Base-by-base conservation (phyloP, 2,113 vertebrate species). In the Thryonomys swinderianus region DNA sequence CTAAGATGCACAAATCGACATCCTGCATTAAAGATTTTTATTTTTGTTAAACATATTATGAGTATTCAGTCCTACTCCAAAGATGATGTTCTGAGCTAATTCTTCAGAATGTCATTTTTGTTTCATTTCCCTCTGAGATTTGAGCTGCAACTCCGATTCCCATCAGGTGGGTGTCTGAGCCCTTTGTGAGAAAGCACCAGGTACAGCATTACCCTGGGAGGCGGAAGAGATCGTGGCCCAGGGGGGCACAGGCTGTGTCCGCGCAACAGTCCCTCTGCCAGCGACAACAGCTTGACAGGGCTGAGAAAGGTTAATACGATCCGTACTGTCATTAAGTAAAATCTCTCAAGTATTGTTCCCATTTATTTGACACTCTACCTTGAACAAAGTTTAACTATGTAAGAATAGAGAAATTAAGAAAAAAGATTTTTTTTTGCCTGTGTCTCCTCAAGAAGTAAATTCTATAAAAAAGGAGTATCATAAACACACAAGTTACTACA, bases 271-370 rank as follows among this genome's bases (percentile, higher is more conserved):
- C 81, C 13, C 87, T 92, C n/a, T 92, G 71, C 34, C 85, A 48
- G 55, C 92, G 85, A 90, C 86, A 85, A 82, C 53, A 64, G 53
- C 61, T 90, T 62, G 88, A 85, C 18, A n/a, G 64, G 27, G 66
- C 78, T 95, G 90, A 66, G 48, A 92, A 90, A 88, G 71, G 78
- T 64, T 92, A 90, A 90, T 40, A 48, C 51, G 48, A 94, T 95
- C 57, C 37, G 8, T 30, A 80, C 73, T 69, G 69, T 10, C 67
- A 53, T 61, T 55, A 90, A 88, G 76, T 59, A 57, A 91, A 76
- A 42, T 81, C 92, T 79, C 94, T 83, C 67, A 90, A 96, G 85
- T 76, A 83, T 53, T 89, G 57, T 88, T 90, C 87, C 34, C 51
- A 81, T 78, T 83, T 18, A 84, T 83, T 97, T 18, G 82, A 76